These are phyloP conservation scores for Eulithis prunata DNA, from an alignment of 2,888 invertebrate genomes.

Conservation along the genomic window DNA sequence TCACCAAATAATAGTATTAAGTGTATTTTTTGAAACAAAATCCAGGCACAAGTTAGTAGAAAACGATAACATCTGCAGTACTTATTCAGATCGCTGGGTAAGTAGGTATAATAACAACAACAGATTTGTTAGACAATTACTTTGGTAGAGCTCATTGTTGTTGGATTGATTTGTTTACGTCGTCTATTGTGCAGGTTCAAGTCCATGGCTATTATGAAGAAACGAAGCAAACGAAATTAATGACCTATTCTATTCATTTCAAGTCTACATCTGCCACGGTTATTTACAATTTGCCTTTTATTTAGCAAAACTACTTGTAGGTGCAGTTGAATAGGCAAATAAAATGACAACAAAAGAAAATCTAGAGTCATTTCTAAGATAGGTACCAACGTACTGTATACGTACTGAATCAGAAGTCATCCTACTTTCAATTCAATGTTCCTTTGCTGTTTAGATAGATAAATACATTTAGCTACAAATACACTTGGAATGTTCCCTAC, in stretches of 20 bases:
- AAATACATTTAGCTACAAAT: conserved; percentile 37
- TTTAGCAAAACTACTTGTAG: no score
- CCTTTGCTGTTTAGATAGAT: conserved; percentile 41
- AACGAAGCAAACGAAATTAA: conserved; percentile 3
- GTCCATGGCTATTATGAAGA: conserved; percentile 5
- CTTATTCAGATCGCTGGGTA: no score
- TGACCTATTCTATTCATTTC: neutral
- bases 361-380: neutral
- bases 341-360: neutral
- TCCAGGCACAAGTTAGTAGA: no score
- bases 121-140: conserved; percentile 9
- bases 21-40: no score
- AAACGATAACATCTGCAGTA: no score
- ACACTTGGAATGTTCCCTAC: conserved; percentile 26
- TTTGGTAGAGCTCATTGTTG: conserved; percentile 10
- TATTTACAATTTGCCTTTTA: no score
- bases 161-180: conserved; percentile 26
- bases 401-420: conserved; percentile 5
- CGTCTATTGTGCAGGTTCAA: conserved; percentile 8
- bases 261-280: no score
- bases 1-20: no score
- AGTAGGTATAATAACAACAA: neutral
- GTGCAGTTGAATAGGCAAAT: no score
- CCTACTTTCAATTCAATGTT: conserved; percentile 13
- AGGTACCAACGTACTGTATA: neutral